Evolutionary conservation across 2,113 vertebrate genomes (phyloP), one percentile per base, ranked within the genome.

Genomic region (Alethe castanea): DNA sequence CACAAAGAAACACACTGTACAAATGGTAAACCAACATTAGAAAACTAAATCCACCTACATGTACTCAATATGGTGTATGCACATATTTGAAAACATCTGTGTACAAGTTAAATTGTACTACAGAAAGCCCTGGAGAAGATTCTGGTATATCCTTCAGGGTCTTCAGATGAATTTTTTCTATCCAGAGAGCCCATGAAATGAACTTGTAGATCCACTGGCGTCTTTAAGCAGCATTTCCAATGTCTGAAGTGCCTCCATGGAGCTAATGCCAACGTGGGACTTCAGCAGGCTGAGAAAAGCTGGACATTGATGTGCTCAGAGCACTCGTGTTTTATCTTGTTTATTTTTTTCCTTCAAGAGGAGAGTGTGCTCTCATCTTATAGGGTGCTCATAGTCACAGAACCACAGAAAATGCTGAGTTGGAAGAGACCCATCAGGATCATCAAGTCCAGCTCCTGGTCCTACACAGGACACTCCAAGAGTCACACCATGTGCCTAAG

Each of bases 21-120:
- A 59, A 89, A 73, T 40, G 64, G 52, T 29, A 18, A 60, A 52
- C 52, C 56, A 54, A 48, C 33, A 67, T 38, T 70, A 62, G 71
- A 73, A 78, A 72, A 56, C 56, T 36, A 80, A 69, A 85, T 66
- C 64, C 71, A 94, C 65, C 81, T 84, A 71, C 57, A 10, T 42
- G 69, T 59, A 19, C 61, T 81, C 60, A 64, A 18, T 33, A 57
- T 20, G 42, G 54, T 22, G 12, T 14, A 54, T 7, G 47, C 42
- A 59, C 29, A 25, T 28, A 80, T 61, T 72, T 72, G 65, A 79
- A 89, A 94, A 94, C 84, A 87, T 54, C 69, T 89, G 81, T 26
- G 53, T 71, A 9, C 16, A 69, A 72, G 45, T 83, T 74, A 56
- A 82, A 64, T 26, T 19, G 11, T 44, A 33, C 35, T 50, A 72